Conservation (phyloP, 2,888 invertebrate genomes). For the Synanthedon formicaeformis region DNA sequence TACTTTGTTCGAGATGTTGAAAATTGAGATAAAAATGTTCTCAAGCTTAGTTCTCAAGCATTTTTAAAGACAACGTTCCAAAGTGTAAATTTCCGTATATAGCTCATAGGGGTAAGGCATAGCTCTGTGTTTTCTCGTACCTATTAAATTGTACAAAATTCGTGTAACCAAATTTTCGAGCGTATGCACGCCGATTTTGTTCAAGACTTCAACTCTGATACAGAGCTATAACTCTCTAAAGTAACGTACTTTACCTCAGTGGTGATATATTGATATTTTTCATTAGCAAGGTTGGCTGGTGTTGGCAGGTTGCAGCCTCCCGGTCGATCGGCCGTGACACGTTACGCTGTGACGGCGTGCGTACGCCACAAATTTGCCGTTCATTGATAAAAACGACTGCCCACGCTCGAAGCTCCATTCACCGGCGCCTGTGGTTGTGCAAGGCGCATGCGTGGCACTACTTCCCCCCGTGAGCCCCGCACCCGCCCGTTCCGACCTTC, state of each 20-base stretch:
- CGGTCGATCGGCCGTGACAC: conserved; percentile 49
- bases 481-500: conserved; percentile 29
- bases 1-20: no score
- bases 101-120: no score
- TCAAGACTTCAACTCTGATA: no score
- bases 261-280: conserved; percentile 42
- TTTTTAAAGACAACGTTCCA: no score
- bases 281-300: conserved; percentile 48
- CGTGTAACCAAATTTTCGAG: no score
- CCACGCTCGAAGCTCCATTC: conserved; percentile 57
- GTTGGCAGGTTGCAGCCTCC: background rate
- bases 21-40: no score
- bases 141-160: no score
- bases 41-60: no score
- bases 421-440: conserved; percentile 59
- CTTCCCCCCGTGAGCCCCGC: conserved; percentile 15
- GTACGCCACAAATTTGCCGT: conserved; percentile 63
- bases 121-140: no score
- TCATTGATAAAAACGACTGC: conserved; percentile 67
- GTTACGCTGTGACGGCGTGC: conserved; percentile 30
- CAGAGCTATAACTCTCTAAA: background rate
- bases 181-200: no score
- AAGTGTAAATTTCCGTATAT: no score
- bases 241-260: conserved; percentile 16
- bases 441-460: conserved; percentile 43